Base-by-base conservation (phyloP, 2,797 vertebrate species). In the Manis pentadactyla region DNA sequence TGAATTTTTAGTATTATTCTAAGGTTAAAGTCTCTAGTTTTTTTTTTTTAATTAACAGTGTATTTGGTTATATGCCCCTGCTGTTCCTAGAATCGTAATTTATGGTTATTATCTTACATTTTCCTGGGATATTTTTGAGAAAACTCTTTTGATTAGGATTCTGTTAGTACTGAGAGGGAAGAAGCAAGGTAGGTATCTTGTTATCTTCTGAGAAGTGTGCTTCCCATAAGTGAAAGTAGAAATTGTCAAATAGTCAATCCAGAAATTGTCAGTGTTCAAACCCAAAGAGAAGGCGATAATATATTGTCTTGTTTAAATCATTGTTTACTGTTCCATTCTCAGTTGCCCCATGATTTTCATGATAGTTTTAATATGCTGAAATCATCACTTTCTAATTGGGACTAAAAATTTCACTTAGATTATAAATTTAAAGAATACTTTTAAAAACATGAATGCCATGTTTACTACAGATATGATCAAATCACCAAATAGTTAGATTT, bases 281-380 rank as follows among this genome's bases (percentile, higher is more conserved):
- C 78, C 46, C 63, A 59, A 39, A 53, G 31, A 87, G 46, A 53
- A 66, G 53, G 31, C 29, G 51, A n/a, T 87, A 63, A 81, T 10
- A 21, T 77, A 39, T 34, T 71, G 27, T 59, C 75, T 61, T 71
- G 13, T 51, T 69, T 86, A 73, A 79, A 17, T 90, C 21, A 63
- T 51, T 85, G 93, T 63, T 73, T 87, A 0, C 94, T 95, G 27
- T 90, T 94, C 64, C 89, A 68, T 79, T 95, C 95, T 57, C 77
- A 86, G 51, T 87, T 98, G 14, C 51, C 29, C 42, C 92, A 66
- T 97, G n/a, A 85, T 97, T 88, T 96, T 88, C n/a, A 55, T 69
- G 61, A 95, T 87, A 46, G 27, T 81, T 95, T 94, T 86, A 96
- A 63, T 39, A 81, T 57, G 14, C 10, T 79, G 59, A 97, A 97